A percentile compares a stretch with the other conserved stretches of the same genome.
Conservation (phyloP, 2,888 invertebrate genomes). For the Aphodius granarius region DNA sequence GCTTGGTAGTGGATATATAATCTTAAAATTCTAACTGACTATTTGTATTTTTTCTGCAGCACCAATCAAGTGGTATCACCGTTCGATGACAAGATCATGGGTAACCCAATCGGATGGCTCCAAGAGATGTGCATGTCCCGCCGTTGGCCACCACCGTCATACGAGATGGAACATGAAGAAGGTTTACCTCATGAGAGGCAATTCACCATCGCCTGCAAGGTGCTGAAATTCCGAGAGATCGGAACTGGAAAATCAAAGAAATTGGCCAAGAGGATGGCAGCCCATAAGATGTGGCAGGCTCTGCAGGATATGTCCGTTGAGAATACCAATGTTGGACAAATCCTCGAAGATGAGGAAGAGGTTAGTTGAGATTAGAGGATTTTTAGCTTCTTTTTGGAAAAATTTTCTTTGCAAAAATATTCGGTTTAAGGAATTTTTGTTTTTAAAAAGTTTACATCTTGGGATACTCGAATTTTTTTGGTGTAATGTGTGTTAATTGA, state of each 20-base stretch:
- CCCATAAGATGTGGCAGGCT: conserved; percentile 89
- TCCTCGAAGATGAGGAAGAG: conserved; percentile 72
- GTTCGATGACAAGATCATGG: conserved; percentile 80
- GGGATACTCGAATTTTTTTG: no score
- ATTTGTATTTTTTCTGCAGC: conserved; percentile 34
- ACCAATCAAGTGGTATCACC: conserved; percentile 59
- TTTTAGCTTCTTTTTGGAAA: conserved; percentile 13
- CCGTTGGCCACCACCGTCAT: conserved; percentile 93
- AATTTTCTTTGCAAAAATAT: neutral
- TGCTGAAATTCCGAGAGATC: conserved; percentile 81
- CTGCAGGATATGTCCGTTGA: conserved; percentile 78
- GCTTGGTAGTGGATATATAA: neutral
- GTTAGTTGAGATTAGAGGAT: conserved; percentile 52
- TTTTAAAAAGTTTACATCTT: no score
- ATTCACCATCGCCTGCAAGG: conserved; percentile 89
- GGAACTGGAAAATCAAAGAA: conserved; percentile 95
- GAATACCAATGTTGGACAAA: conserved; percentile 59
- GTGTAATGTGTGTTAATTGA: no score
- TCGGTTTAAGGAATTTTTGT: neutral
- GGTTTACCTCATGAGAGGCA: conserved; percentile 92
- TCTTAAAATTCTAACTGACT: neutral
- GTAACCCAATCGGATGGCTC: conserved; percentile 94
- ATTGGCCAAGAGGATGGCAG: conserved; percentile 93
- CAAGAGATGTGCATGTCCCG: conserved; percentile 96
- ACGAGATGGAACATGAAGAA: conserved; percentile 86